phyloP scores from a whole-genome alignment of 2,888 invertebrate genomes.

The Drosophila dives region DNA sequence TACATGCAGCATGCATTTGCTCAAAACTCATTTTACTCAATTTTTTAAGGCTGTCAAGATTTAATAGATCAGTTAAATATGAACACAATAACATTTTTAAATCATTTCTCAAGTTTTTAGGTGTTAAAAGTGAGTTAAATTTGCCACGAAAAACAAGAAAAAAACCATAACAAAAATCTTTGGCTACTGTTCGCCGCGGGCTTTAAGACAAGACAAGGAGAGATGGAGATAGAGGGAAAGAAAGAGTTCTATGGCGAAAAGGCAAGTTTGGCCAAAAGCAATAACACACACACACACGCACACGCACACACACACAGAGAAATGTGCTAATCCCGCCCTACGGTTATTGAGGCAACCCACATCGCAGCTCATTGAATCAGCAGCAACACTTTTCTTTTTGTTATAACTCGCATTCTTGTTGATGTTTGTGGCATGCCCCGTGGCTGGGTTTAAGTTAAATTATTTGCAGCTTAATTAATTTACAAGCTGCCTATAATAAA shows the following conservation, averaged over 20 bases:
- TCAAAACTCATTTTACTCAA: not conserved
- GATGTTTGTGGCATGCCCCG: conserved; percentile 11
- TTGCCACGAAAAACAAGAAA: conserved; percentile 13
- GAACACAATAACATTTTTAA: not conserved
- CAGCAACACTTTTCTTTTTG: conserved; percentile 39
- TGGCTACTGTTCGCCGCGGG: conserved; percentile 45
- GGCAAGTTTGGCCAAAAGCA: conserved; percentile 7
- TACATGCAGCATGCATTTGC: not conserved
- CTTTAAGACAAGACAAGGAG: conserved; percentile 6
- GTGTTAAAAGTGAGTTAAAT: conserved; percentile 28
- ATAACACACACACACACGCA: conserved; percentile 15
- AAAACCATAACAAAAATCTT: conserved; percentile 14
- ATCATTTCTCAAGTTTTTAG: conserved; percentile 7
- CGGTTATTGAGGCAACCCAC: conserved; percentile 74
- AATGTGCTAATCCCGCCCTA: conserved; percentile 70
- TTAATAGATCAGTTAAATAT: not conserved
- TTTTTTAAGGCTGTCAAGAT: not conserved
- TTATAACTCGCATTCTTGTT: conserved; percentile 14
- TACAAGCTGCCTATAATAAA: conserved; percentile 55
- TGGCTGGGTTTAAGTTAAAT: conserved; percentile 69
- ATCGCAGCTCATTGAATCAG: conserved; percentile 38
- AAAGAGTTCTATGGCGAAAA: not conserved
- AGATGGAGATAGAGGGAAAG: not conserved
- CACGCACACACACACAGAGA: conserved; percentile 33
- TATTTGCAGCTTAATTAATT: conserved; percentile 76